A percentile compares a stretch with the other conserved stretches of the same genome.
Evolutionary conservation across 2,888 invertebrate genomes (phyloP).

Genomic region (Epinotia demarniana): DNA sequence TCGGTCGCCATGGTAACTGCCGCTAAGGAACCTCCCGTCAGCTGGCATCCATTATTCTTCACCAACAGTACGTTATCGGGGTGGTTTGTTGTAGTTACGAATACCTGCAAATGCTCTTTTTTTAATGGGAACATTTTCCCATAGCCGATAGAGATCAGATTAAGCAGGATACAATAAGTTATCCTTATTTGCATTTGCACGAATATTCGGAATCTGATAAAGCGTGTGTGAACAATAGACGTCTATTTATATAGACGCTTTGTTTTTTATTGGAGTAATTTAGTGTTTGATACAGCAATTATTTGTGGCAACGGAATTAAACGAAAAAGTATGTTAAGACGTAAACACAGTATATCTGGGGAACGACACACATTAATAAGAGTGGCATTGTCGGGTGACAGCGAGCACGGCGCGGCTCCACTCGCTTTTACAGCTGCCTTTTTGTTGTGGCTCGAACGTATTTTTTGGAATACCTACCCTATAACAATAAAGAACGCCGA

Average conservation of each 20-base stretch:
- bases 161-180: conserved; percentile 61
- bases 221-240: conserved; percentile 35
- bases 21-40: conserved; percentile 83
- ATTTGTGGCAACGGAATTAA: conserved; percentile 48
- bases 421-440: conserved; percentile 16
- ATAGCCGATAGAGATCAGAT: conserved; percentile 67
- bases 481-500: conserved; percentile 3
- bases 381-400: conserved; percentile 74
- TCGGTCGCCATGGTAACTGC: conserved; percentile 80
- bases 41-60: conserved; percentile 81
- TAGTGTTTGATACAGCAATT: conserved; percentile 48
- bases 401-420: conserved; percentile 59
- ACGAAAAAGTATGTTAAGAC: conserved; percentile 59
- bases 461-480: conserved; percentile 7
- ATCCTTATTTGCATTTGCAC: conserved; percentile 60
- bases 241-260: conserved; percentile 42
- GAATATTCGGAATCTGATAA: conserved; percentile 35
- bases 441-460: conserved; percentile 14
- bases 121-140: conserved; percentile 68
- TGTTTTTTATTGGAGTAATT: conserved; percentile 50
- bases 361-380: conserved; percentile 78
- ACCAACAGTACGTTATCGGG: conserved; percentile 70
- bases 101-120: conserved; percentile 72
- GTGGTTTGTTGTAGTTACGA: conserved; percentile 64
- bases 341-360: conserved; percentile 64